Evolutionary conservation across 2,113 vertebrate genomes (phyloP).

Genomic region (Brachirus orientalis): DNA sequence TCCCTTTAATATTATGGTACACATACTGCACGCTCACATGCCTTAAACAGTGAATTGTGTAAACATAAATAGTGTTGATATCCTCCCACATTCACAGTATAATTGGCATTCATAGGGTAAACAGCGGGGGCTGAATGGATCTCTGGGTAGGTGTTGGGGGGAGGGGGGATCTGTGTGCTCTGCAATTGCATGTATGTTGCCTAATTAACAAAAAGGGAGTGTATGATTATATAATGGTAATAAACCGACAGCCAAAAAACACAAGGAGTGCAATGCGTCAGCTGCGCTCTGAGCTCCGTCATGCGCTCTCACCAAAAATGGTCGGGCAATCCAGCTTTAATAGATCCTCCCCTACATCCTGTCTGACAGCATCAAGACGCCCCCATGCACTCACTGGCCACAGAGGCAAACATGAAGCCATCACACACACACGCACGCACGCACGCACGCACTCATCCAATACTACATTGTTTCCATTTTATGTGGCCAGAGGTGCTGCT

Average conservation of each 20-base stretch:
- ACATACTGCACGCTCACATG: conserved; percentile 12
- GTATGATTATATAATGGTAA: conserved; percentile 61
- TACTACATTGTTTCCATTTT: background rate
- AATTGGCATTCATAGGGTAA: conserved; percentile 62
- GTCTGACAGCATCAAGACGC: conserved; percentile 64
- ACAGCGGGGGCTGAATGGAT: conserved; percentile 59
- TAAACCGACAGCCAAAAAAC: conserved; percentile 43
- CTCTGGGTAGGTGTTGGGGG: conserved; percentile 22
- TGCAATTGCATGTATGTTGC: conserved; percentile 20
- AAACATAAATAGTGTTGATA: conserved; percentile 61
- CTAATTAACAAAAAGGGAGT: conserved; percentile 13
- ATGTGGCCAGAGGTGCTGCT: no score
- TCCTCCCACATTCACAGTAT: conserved; percentile 64
- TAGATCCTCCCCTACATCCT: conserved; percentile 63
- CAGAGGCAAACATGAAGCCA: no score
- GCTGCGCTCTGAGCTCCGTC: conserved; percentile 61
- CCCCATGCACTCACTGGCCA: conserved; percentile 49
- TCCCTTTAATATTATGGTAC: conserved; percentile 17
- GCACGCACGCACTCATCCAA: conserved; percentile 10
- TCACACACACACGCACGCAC: conserved; percentile 9
- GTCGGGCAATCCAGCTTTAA: conserved; percentile 59
- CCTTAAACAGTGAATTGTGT: conserved; percentile 54
- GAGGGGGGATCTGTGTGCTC: background rate
- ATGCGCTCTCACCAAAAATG: conserved; percentile 69
- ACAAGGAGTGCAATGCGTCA: conserved; percentile 71